Evolutionary conservation across 2,113 vertebrate genomes (phyloP), one percentile per base, ranked within the genome.

Genomic region (Benitochromis conjunctus): DNA sequence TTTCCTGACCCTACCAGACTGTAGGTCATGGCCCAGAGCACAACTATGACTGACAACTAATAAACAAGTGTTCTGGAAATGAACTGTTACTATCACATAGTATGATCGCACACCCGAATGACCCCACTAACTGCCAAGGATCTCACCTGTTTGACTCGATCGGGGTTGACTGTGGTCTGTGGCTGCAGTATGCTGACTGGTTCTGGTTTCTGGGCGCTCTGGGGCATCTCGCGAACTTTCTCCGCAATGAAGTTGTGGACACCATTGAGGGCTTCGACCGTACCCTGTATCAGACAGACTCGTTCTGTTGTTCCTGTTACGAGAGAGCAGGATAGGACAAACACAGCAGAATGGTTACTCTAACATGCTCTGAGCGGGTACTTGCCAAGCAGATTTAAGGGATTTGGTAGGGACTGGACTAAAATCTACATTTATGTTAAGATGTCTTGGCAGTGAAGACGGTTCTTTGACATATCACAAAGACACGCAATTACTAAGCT

Each of bases 211-310:
- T 98, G 98, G 95, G 98, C 97, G 85, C 98, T 99, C 95, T 99
- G 98, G 91, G 99, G 99, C 99, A 99, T 99, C 97, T 99, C 99
- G 14, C 99, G 97, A 92, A 99, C 99, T 95, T 99, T 99, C 96
- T 99, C 99, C 26, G 98, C 98, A 84, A 99, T 99, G 95, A 99
- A 99, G 96, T 98, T 98, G 96, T 99, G 98, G 92, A 99, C 99
- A 48, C 98, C 98, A 95, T 99, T 99, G 90, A 99, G 96, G 69
- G 99, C 98, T 97, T 99, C 99, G 24, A 99, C 98, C 79, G 98
- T 99, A 95, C 99, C 99, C 96, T 99, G 99, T 97, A 99, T 99
- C 96, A 99, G 97, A 96, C 98, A 99, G 90, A 99, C 98, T 38
- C 98, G 96, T 91, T 99, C 99, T 93, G 99, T 99, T 93, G 99